Evolutionary conservation across 2,113 vertebrate species (phyloP).

Genomic region (Misgurnus anguillicaudatus): DNA sequence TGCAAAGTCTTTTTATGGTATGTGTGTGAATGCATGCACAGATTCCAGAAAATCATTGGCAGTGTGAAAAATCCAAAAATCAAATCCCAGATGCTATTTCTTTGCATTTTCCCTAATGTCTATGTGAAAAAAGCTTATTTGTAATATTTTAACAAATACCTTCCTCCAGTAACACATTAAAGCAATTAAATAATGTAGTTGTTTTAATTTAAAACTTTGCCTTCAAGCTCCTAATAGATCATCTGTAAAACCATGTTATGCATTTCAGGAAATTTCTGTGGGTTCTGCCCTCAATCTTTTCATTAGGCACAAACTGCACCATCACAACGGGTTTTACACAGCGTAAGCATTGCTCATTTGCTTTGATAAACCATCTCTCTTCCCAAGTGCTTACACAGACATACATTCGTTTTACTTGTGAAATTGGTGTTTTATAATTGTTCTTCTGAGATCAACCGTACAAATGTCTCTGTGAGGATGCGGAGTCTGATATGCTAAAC

Average conservation of each 20-base stretch:
- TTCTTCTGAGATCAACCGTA: conserved; percentile 50
- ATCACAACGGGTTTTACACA: conserved; percentile 44
- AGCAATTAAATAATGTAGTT: background rate
- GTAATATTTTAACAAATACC: background rate
- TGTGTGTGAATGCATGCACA: too few relatives aligned
- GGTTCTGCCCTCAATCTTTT: conserved; percentile 13
- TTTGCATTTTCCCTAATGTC: too few relatives aligned
- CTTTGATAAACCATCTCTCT: conserved; percentile 50
- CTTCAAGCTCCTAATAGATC: background rate
- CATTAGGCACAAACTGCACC: conserved; percentile 38
- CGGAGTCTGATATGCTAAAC: conserved; percentile 38
- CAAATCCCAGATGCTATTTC: too few relatives aligned
- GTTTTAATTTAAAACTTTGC: background rate
- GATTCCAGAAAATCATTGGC: too few relatives aligned
- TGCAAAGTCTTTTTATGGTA: too few relatives aligned
- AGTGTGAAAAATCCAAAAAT: too few relatives aligned
- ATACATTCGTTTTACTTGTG: conserved; percentile 24
- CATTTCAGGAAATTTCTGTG: conserved; percentile 14
- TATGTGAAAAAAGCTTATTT: background rate
- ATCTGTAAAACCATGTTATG: background rate
- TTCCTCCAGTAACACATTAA: background rate
- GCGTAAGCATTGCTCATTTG: conserved; percentile 43
- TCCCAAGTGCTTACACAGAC: conserved; percentile 18
- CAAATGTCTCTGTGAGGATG: conserved; percentile 24
- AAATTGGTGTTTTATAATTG: conserved; percentile 49